phyloP scores from a whole-genome alignment of 2,797 vertebrate species.

The Ptychobarbus kaznakovi region DNA sequence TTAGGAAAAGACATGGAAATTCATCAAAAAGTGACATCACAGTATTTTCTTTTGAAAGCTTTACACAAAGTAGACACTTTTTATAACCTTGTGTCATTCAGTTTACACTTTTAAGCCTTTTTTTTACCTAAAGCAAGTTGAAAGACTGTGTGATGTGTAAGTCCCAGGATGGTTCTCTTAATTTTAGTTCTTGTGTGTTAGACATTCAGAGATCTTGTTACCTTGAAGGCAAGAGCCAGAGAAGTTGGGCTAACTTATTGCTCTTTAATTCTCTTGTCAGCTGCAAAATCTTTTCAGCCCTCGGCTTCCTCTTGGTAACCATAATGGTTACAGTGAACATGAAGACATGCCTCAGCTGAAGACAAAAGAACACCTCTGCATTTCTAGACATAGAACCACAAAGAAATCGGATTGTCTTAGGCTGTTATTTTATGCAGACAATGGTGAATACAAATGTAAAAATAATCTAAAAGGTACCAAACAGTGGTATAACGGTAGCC shows the following conservation, averaged over 20 bases:
- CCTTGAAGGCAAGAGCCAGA: conserved; percentile 49
- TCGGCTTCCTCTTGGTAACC: conserved; percentile 62
- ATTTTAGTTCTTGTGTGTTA: conserved; percentile 35
- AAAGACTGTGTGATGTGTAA: conserved; percentile 28
- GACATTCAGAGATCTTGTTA: conserved; percentile 52
- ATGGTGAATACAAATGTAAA: not conserved
- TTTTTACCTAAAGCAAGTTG: not conserved
- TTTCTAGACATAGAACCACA: conserved; percentile 32
- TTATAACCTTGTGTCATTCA: not conserved
- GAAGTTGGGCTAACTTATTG: conserved; percentile 41
- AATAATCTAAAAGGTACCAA: not conserved
- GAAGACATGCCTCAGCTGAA: conserved; percentile 51
- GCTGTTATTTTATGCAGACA: not conserved
- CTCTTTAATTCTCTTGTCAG: conserved; percentile 49
- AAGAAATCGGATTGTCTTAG: not conserved
- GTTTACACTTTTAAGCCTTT: not conserved
- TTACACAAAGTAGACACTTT: not conserved
- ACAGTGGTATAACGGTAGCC: not conserved
- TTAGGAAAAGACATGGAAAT: not conserved
- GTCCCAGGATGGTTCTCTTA: conserved; percentile 28
- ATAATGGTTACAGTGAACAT: conserved; percentile 63
- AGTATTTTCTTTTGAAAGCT: not conserved
- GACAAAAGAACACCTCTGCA: conserved; percentile 40
- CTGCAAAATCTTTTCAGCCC: conserved; percentile 57
- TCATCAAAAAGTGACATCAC: not conserved